A percentile compares a stretch with the other conserved stretches of the same genome.
These are phyloP conservation scores for Stictonetta naevosa DNA, from an alignment of 2,113 vertebrate genomes.

Conservation along the genomic window DNA sequence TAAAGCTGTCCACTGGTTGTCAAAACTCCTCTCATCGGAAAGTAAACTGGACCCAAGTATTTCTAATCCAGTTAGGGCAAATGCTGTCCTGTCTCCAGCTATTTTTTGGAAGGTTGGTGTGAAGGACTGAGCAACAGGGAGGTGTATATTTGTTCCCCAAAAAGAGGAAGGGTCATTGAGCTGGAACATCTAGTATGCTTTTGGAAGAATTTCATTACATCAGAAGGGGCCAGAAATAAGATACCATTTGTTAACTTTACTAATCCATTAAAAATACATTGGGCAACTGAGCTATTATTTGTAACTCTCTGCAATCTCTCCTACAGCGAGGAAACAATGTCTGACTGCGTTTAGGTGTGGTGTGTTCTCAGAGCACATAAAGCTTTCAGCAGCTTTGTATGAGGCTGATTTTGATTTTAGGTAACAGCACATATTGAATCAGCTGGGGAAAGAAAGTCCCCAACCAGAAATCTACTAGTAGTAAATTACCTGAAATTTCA, in stretches of 20 bases:
- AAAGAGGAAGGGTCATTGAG: constrained; percentile 67
- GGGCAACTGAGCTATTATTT: constrained; percentile 71
- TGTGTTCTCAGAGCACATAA: constrained; percentile 69
- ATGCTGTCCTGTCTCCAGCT: constrained; percentile 52
- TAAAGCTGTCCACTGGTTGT: background rate
- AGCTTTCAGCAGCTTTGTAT: constrained; percentile 69
- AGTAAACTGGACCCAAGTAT: background rate
- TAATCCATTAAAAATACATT: constrained; percentile 76
- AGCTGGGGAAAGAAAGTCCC: constrained; percentile 14
- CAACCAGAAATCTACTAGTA: background rate
- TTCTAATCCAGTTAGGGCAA: constrained; percentile 22
- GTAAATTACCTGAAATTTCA: constrained; percentile 29
- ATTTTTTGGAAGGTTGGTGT: background rate
- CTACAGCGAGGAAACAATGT: constrained; percentile 71
- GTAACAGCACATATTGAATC: constrained; percentile 53
- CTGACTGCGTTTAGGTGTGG: constrained; percentile 73
- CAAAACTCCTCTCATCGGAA: constrained; percentile 35
- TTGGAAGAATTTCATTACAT: constrained; percentile 72
- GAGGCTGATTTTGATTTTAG: constrained; percentile 65
- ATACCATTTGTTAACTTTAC: constrained; percentile 75
- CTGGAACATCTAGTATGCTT: constrained; percentile 65
- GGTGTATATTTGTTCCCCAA: constrained; percentile 39
- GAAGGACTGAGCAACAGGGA: constrained; percentile 18
- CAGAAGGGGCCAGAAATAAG: constrained; percentile 77
- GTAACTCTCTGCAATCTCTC: constrained; percentile 60